A percentile compares a stretch with the other conserved stretches of the same genome.
Evolutionary conservation across 2,113 vertebrate genomes (phyloP).

Genomic region (Cathartes aura): DNA sequence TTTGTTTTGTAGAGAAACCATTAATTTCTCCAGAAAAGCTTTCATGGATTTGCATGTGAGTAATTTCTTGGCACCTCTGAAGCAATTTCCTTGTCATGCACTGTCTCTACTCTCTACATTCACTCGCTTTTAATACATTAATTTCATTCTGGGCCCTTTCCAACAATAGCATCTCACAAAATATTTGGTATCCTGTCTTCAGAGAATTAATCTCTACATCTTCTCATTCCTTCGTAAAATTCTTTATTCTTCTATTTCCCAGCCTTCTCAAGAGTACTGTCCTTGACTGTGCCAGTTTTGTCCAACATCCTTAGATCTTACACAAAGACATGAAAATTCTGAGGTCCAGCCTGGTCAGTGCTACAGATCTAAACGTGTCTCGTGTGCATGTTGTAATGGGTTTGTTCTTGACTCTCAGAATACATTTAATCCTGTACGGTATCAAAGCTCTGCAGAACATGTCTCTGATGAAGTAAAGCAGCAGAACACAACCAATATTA

Average conservation of each 20-base stretch:
- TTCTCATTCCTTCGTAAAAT: not conserved
- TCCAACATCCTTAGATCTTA: not conserved
- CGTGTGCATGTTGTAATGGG: not conserved
- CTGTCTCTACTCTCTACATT: not conserved
- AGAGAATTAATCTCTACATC: not conserved
- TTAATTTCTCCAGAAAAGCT: not conserved
- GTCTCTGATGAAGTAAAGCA: not conserved
- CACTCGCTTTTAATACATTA: not conserved
- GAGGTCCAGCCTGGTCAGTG: not conserved
- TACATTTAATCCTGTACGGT: not conserved
- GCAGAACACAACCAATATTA: not conserved
- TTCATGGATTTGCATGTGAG: not conserved
- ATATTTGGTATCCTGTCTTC: not conserved
- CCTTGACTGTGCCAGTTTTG: not conserved
- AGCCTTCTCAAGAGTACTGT: not conserved
- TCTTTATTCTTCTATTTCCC: not conserved
- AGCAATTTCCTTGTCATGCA: not conserved
- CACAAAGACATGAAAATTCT: not conserved
- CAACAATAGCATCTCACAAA: not conserved
- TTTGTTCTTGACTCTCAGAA: not conserved
- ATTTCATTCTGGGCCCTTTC: not conserved
- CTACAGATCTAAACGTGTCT: not conserved
- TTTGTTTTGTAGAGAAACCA: not conserved
- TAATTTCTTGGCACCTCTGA: not conserved
- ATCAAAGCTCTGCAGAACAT: not conserved